Base-by-base conservation (phyloP, 2,113 vertebrate species). In the Astur gentilis region DNA sequence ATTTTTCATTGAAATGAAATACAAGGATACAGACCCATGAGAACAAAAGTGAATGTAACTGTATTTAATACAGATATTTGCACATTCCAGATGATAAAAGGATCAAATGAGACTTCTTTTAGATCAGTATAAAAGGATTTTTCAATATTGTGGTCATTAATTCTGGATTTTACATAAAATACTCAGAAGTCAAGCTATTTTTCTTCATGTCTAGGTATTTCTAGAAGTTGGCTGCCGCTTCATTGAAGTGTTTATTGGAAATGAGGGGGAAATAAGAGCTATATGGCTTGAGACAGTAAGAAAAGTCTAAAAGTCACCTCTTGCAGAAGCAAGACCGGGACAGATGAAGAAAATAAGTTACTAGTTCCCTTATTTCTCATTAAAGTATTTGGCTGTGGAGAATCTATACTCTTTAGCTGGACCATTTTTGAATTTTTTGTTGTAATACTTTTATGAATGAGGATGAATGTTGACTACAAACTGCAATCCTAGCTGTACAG, bases 1-100 rank as follows among this genome's bases (percentile, higher is more conserved):
- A 83, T 87, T 80, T 96, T 84, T 91, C 62, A 50, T 55, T 91
- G 65, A 50, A 83, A 23, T 97, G 88, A 98, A 97, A 97, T 82
- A 83, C 7, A 94, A 83, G 94, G 90, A 81, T 95, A 93, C 50
- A 92, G 55, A 80, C 62, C 31, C 47, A 61, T 9, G 36, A 96
- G 83, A 89, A 76, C 72, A 88, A 78, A 95, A 96, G 77, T 91
- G 73, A 61, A 87, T 93, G 57, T 90, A 94, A 85, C 75, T 93
- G 23, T 80, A 86, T 95, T 93, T 96, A 97, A 89, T 93, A 84
- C 29, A 75, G 66, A 19, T 90, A 67, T 96, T 94, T 96, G 62
- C 22, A 52, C 96, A 88, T 93, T 96, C 34, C 40, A 66, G 27
- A 67, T 92, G 55, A 93, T 78, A 76, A 76, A 95, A 70, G 38